Base-by-base conservation (phyloP, 2,888 invertebrate species). In the Phoenoteleia sp. region DNA sequence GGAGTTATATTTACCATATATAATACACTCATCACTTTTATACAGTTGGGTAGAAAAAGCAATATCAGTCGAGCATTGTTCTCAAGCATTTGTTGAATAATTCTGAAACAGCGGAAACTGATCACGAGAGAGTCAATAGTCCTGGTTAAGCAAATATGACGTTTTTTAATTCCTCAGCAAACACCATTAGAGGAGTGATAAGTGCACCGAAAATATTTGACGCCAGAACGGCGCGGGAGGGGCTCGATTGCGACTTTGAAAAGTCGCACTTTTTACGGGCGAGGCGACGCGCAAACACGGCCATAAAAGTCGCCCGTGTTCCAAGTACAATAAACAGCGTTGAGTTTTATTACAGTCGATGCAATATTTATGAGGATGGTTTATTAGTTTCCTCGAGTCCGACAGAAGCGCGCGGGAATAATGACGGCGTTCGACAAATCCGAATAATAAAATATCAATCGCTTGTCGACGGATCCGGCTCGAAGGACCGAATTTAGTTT, bases 11-110 rank as follows among this genome's bases (percentile, higher is more conserved):
- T n/a, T n/a, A n/a, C n/a, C n/a, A n/a, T n/a, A n/a, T n/a, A n/a
- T n/a, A n/a, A n/a, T n/a, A n/a, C n/a, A n/a, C n/a, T n/a, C n/a
- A n/a, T n/a, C n/a, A n/a, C n/a, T n/a, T n/a, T n/a, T n/a, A n/a
- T n/a, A n/a, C n/a, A n/a, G n/a, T n/a, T n/a, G n/a, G n/a, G n/a
- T n/a, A n/a, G 47, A 79, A 71, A 74, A 77, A 74, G 72, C 77
- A 74, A 72, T 74, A 69, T 56, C 79, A 62, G 36, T 76, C 82
- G 71, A 66, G 81, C 66, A 74, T 82, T 79, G 80, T 85, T 72
- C 75, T 75, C 82, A 79, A 66, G 75, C 77, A 77, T 82, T 79
- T 75, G 66, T 85, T 67, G 79, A 82, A 85, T 85, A 80, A 85
- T 85, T 75, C 52, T 56, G 67, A 66, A 62, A 79, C 83, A 79